Evolutionary conservation across 2,113 vertebrate species (phyloP).

Genomic region (Oncorhynchus nerka): DNA sequence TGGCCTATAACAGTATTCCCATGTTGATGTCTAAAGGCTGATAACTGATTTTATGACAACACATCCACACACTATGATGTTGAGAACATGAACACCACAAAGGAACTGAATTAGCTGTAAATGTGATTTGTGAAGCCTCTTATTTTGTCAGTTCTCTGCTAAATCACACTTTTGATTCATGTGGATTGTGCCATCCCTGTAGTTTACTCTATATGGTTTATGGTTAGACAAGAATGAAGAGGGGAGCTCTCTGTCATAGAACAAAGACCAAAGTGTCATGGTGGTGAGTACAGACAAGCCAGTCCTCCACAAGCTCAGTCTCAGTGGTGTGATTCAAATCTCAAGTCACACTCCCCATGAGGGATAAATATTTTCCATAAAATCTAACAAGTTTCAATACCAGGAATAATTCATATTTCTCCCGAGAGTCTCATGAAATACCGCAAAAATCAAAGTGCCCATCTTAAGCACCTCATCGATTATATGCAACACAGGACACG

Average conservation of each 20-base stretch:
- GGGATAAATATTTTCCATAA: no score
- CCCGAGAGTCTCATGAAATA: no score
- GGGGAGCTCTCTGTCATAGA: conserved; percentile 1
- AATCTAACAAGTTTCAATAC: no score
- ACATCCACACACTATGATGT: no score
- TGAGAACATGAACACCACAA: no score
- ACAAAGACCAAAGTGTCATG: neutral
- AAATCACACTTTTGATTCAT: neutral
- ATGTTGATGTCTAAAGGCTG: neutral
- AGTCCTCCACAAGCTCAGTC: neutral
- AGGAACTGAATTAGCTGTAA: no score
- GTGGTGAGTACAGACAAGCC: conserved; percentile 42
- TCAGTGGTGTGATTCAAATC: neutral
- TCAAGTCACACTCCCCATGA: neutral
- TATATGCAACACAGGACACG: no score
- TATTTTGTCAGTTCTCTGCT: neutral
- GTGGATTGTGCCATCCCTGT: neutral
- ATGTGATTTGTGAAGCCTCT: no score
- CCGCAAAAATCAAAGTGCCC: no score
- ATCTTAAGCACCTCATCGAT: no score
- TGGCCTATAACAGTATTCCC: neutral
- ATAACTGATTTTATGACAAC: neutral
- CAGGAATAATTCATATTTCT: no score
- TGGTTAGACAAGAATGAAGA: neutral
- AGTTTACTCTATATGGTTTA: no score